Percentiles rank a stretch among this genome's conserved stretches.
These are phyloP conservation scores for Pseudocheirus occidentalis DNA, from an alignment of 2,797 vertebrate genomes.

Conservation along the genomic window DNA sequence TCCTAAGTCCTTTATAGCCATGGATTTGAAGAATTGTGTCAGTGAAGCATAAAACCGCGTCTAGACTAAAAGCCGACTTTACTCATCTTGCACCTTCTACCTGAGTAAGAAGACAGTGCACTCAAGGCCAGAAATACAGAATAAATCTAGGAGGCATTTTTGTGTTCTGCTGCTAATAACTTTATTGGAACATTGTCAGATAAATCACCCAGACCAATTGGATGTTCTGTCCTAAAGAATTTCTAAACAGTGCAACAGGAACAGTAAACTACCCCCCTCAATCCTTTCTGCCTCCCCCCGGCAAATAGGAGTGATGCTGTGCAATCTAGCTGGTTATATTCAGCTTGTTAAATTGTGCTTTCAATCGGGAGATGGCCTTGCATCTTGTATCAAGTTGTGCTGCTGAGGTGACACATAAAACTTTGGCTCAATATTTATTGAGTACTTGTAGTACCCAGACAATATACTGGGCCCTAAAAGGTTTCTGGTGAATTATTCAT, in stretches of 20 bases:
- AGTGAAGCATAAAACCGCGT: conserved; percentile 19
- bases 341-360: conserved; percentile 21
- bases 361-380: background rate
- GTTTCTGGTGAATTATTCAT: conserved; percentile 40
- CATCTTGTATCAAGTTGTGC: background rate
- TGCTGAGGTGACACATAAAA: conserved; percentile 35
- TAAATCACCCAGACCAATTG: background rate
- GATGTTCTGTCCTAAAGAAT: background rate
- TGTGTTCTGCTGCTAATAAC: conserved; percentile 13
- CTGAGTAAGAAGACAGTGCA: conserved; percentile 5
- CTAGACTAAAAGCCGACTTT: conserved; percentile 8
- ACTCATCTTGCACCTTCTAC: background rate
- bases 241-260: background rate
- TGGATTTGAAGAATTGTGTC: conserved; percentile 47
- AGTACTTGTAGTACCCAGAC: conserved; percentile 12
- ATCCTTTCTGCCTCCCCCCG: background rate
- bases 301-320: background rate
- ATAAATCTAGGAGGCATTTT: background rate
- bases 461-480: background rate
- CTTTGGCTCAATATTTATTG: conserved; percentile 42
- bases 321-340: background rate
- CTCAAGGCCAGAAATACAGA: background rate
- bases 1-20: conserved; percentile 35
- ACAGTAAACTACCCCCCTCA: background rate
- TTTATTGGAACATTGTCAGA: background rate